phyloP scores from a whole-genome alignment of 2,797 vertebrate genomes.

The Phataginus tricuspis region DNA sequence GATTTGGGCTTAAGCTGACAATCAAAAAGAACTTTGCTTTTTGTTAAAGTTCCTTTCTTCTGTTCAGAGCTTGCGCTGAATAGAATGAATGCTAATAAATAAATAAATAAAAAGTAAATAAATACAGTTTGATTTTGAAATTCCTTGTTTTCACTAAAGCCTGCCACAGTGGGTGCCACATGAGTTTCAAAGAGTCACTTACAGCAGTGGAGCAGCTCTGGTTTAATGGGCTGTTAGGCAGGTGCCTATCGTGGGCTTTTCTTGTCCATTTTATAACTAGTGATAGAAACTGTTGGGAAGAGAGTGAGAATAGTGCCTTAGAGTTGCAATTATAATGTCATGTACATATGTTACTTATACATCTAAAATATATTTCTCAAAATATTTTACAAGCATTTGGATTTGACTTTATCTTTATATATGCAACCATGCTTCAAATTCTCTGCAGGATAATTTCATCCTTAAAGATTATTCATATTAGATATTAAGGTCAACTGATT shows the following conservation, averaged over 20 bases:
- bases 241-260: not conserved
- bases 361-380: slow-evolving; percentile 12
- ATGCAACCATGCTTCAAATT: not conserved
- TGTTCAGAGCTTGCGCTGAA: slow-evolving; percentile 53
- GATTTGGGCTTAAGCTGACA: slow-evolving; percentile 23
- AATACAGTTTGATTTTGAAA: not conserved
- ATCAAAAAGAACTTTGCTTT: slow-evolving; percentile 22
- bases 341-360: not conserved
- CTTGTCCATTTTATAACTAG: slow-evolving; percentile 36
- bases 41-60: slow-evolving; percentile 56
- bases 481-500: not conserved
- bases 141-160: slow-evolving; percentile 38
- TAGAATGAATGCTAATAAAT: slow-evolving; percentile 38
- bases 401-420: not conserved
- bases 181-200: slow-evolving; percentile 58
- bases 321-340: not conserved
- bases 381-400: not conserved
- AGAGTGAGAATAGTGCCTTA: rapidly evolving
- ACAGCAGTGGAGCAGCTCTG: not conserved
- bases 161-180: not conserved
- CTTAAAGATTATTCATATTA: not conserved
- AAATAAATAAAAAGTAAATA: not conserved
- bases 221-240: slow-evolving; percentile 47
- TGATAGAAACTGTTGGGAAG: slow-evolving; percentile 31
- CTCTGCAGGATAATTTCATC: not conserved